Evolutionary conservation across 2,113 vertebrate genomes (phyloP), one percentile per base, ranked within the genome.

Genomic region (Halichoeres trimaculatus): DNA sequence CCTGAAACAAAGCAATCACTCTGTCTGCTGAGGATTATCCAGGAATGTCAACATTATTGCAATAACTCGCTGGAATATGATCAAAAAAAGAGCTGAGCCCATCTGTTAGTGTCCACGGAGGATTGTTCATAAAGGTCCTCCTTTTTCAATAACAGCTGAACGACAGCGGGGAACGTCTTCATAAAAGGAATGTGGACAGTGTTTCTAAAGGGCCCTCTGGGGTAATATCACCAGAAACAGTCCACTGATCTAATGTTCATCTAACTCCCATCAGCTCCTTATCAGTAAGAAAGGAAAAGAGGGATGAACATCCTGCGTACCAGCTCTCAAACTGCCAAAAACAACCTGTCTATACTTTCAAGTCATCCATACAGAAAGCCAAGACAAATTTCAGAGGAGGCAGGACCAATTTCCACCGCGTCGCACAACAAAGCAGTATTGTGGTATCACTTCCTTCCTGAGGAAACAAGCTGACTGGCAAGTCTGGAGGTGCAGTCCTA

Each of bases 361-460:
- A 70, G 40, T 41, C 22, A n/a, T 45, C 34, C n/a, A 45, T 19
- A 7, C 43, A 58, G 26, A 10, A 10, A 74, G 70, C 72, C 61
- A 62, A 84, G 75, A 83, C 50, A 81, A 57, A 77, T 59, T 48
- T 71, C 63, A 59, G 70, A 69, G 53, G 70, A 55, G 77, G 75
- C 30, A 70, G 56, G 51, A 83, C 16, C 45, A 54, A 70, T 77
- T 77, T 84, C 54, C 19, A 50, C 40, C 56, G 72, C 59, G 71
- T 66, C 24, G 8, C 50, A 80, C 70, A 78, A 76, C 71, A 82
- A 86, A 78, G 69, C 48, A 65, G 71, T 30, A 72, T 62, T 68
- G 45, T 66, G 70, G 80, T 83, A 85, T 87, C 57, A 70, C 61
- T 88, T 88, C 80, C 88, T 85, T 84, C 65, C 78, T 83, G 82